Evolutionary conservation across 2,113 vertebrate species (phyloP).

Genomic region (Pseudopodoces humilis): DNA sequence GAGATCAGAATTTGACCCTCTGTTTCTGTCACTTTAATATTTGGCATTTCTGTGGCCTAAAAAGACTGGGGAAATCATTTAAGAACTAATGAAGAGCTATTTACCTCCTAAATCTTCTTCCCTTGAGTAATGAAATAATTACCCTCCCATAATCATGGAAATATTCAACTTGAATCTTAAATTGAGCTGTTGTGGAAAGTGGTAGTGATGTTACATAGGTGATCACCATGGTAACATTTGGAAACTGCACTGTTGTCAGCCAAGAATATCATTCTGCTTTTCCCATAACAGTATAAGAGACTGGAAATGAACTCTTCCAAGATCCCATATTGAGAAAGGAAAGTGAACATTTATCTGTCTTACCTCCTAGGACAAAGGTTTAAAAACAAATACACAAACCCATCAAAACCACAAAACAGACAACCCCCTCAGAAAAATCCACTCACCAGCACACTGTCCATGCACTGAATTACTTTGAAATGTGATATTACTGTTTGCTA

Average conservation of each 20-base stretch:
- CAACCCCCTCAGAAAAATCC: neutral
- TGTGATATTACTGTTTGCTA: neutral
- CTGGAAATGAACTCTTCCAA: slow-evolving; percentile 46
- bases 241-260: slow-evolving; percentile 67
- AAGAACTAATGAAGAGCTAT: slow-evolving; percentile 83
- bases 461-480: slow-evolving; percentile 40
- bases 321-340: slow-evolving; percentile 56
- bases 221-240: slow-evolving; percentile 78
- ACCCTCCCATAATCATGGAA: slow-evolving; percentile 79
- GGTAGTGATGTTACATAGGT: slow-evolving; percentile 71
- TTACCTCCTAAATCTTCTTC: slow-evolving; percentile 81
- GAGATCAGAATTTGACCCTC: slow-evolving; percentile 35
- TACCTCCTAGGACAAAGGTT: slow-evolving; percentile 22
- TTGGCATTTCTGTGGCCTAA: slow-evolving; percentile 76
- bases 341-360: slow-evolving; percentile 28
- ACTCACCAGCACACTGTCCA: neutral
- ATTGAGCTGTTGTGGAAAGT: slow-evolving; percentile 78
- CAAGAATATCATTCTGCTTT: slow-evolving; percentile 60
- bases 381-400: neutral
- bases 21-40: slow-evolving; percentile 73
- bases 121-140: slow-evolving; percentile 81
- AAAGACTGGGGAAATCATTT: slow-evolving; percentile 74
- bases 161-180: slow-evolving; percentile 78
- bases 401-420: neutral
- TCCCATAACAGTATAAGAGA: slow-evolving; percentile 39